A percentile compares a stretch with the other conserved stretches of the same genome.
Conservation (phyloP, 2,888 invertebrate species). For the Thyatira batis region DNA sequence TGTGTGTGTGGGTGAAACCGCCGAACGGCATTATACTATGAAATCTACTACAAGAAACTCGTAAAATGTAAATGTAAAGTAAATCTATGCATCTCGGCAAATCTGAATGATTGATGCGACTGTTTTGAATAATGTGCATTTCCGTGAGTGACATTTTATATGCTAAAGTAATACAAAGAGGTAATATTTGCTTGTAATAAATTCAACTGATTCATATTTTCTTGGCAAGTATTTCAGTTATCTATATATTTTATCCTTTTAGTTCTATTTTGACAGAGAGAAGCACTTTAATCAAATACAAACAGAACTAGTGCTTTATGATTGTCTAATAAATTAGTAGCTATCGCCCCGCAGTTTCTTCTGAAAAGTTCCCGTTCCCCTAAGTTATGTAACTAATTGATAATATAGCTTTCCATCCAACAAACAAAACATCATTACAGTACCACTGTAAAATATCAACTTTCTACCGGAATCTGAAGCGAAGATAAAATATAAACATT, state of each 20-base stretch:
- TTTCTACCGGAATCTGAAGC: too few species aligned
- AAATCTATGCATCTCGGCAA: not conserved
- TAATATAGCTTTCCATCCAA: too few species aligned
- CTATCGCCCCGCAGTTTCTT: not conserved
- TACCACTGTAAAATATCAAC: too few species aligned
- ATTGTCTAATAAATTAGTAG: too few species aligned
- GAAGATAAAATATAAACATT: too few species aligned
- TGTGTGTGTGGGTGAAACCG: too few species aligned
- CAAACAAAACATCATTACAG: too few species aligned
- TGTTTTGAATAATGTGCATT: not conserved
- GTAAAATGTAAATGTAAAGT: not conserved
- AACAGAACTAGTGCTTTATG: not conserved
- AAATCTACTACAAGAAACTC: not conserved
- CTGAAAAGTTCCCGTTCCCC: not conserved
- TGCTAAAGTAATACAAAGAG: not conserved
- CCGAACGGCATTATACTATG: not conserved
- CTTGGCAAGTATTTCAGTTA: too few species aligned
- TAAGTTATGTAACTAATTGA: too few species aligned
- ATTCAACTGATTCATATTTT: not conserved
- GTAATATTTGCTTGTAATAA: not conserved
- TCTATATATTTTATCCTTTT: too few species aligned
- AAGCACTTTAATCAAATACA: too few species aligned
- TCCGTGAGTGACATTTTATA: not conserved
- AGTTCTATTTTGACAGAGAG: too few species aligned
- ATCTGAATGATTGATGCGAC: not conserved